Base-by-base conservation (phyloP, 2,797 vertebrate species). In the Neomorphus geoffroyi region DNA sequence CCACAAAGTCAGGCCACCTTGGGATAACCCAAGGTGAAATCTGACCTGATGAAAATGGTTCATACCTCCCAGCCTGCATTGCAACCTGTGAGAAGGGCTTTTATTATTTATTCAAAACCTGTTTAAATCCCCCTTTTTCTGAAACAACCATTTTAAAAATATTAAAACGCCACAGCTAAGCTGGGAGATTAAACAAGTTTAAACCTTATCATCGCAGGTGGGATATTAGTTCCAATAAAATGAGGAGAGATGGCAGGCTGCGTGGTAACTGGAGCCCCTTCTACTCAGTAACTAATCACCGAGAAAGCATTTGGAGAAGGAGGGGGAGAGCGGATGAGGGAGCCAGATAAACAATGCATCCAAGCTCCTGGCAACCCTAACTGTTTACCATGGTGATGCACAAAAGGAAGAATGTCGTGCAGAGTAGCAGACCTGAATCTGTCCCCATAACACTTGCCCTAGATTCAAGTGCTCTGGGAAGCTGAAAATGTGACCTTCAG, bases 141-240 rank as follows among this genome's bases (percentile, higher is more conserved):
- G 74, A 96, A 95, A 88, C 70, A 87, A 96, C 86, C 95, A 41
- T 96, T 97, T 97, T 96, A 97, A 96, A 97, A 96, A 96, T 97
- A 97, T 97, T 97, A 97, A 97, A 97, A 85, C 80, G 73, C 93
- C 88, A 86, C 87, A 53, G 88, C 93, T 97, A 97, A 97, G 94
- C 97, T 90, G 82, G 94, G 95, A 97, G 97, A 97, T 97, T 97
- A 97, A 97, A 93, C 92, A 95, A 94, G 90, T 96, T 94, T 94
- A 94, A 96, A 95, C 86, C 92, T 97, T 94, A 93, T 96, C 95
- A 93, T 96, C 6, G 69, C 96, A 93, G 96, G 96, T 96, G 90
- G 96, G 94, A 96, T 96, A 96, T 96, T 95, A 96, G 92, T 96
- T 94, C 93, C 90, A 92, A 87, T 92, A 88, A 96, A 92, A 89